These are phyloP conservation scores for Pseudochirops corinnae DNA, from an alignment of 2,797 vertebrate genomes.

Conservation along the genomic window DNA sequence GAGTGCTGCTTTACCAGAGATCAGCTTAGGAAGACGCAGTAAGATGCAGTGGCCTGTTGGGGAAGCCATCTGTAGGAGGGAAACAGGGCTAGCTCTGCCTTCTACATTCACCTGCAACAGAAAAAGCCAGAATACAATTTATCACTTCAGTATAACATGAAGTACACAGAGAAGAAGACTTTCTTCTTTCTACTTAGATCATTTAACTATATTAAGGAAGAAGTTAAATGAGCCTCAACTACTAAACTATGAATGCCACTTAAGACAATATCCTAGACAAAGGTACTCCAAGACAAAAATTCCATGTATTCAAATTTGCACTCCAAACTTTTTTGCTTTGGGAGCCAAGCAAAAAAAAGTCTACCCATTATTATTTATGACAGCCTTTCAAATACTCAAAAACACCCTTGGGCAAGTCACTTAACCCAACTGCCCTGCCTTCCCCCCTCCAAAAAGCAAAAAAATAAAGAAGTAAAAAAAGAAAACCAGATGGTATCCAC, in stretches of 20 bases:
- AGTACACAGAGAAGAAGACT: background rate
- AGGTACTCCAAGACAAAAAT: background rate
- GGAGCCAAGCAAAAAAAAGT: background rate
- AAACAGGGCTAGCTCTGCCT: conserved; percentile 90
- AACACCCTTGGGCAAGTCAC: background rate
- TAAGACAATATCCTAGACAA: conserved; percentile 27
- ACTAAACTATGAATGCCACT: background rate
- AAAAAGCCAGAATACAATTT: conserved; percentile 60
- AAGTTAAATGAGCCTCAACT: background rate
- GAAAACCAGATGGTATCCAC: background rate
- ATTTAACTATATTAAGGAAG: background rate
- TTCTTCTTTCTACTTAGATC: background rate
- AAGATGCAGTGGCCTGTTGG: conserved; percentile 92
- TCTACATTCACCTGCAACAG: conserved; percentile 90
- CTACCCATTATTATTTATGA: background rate
- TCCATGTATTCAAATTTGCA: background rate
- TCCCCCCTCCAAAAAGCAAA: too few species aligned
- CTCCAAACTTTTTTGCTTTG: too few species aligned
- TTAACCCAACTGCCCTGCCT: too few species aligned
- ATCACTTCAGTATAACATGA: background rate
- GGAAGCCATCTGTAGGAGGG: conserved; percentile 94
- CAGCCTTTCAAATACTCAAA: background rate
- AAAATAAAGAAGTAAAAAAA: too few species aligned
- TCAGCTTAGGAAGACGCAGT: conserved; percentile 90
- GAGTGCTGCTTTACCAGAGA: conserved; percentile 82